Conservation (phyloP, 2,113 vertebrate genomes). For the Cairina moschata region DNA sequence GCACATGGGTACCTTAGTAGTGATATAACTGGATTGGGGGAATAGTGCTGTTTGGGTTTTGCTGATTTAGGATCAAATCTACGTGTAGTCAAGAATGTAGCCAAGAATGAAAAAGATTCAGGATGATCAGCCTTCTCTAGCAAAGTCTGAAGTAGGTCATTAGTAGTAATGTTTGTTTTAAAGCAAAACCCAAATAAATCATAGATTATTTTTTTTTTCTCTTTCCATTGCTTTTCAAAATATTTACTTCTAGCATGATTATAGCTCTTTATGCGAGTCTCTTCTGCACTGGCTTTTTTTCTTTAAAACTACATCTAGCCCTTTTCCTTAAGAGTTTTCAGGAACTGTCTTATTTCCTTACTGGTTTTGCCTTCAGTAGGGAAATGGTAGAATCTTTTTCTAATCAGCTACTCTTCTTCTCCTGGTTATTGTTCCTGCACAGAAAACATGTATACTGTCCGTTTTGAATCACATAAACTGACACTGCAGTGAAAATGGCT, state of each 20-base stretch:
- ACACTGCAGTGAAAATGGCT: too few relatives aligned
- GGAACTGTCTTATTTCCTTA: fast-evolving
- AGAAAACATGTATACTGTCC: neutral
- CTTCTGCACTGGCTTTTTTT: neutral
- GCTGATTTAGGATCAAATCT: neutral
- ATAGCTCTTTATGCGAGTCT: neutral
- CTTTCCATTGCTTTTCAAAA: neutral
- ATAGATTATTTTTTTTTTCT: neutral
- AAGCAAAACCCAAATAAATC: neutral
- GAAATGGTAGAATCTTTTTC: neutral
- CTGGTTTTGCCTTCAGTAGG: neutral
- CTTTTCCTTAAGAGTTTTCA: neutral
- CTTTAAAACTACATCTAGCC: neutral
- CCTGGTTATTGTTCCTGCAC: neutral
- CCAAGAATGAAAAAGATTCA: neutral
- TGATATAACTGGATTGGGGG: neutral
- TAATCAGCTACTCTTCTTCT: neutral
- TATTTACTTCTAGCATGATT: neutral
- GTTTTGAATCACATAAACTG: neutral
- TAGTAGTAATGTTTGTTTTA: neutral
- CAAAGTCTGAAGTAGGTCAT: neutral
- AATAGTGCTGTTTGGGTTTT: neutral
- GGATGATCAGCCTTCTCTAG: neutral
- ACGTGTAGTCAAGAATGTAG: neutral
- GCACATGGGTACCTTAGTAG: neutral